These are phyloP conservation scores for Carcinoscorpius rotundicauda DNA, from an alignment of 1,140 invertebrate genomes.

Conservation along the genomic window DNA sequence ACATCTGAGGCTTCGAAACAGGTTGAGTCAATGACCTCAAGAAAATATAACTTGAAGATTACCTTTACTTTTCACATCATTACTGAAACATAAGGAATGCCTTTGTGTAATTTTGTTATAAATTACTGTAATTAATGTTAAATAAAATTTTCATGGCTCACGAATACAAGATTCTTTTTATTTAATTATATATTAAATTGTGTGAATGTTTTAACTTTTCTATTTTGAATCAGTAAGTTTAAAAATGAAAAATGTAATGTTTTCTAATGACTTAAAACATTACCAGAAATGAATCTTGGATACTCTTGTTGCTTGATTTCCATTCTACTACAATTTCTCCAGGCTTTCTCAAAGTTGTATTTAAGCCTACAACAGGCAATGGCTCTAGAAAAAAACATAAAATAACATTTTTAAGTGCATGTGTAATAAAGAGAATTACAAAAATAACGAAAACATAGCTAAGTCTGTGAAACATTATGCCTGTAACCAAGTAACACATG, in stretches of 20 bases:
- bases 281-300: slow-evolving; percentile 61
- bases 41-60: too few species aligned
- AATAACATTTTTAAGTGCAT: not conserved
- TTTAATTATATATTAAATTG: slow-evolving; percentile 12
- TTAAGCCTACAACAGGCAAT: slow-evolving; percentile 22
- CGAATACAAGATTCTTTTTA: not conserved
- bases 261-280: not conserved
- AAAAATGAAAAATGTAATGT: slow-evolving; percentile 1
- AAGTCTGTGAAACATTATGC: not conserved
- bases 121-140: not conserved
- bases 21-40: too few species aligned
- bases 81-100: too few species aligned
- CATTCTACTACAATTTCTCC: slow-evolving; percentile 61
- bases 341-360: slow-evolving; percentile 39
- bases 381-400: slow-evolving; percentile 15
- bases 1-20: too few species aligned
- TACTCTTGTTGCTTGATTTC: slow-evolving; percentile 57
- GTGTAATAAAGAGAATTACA: not conserved
- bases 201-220: not conserved
- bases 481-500: not conserved
- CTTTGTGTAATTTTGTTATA: too few species aligned
- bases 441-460: not conserved
- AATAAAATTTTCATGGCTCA: not conserved
- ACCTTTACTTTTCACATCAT: too few species aligned
- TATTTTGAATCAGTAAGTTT: not conserved